phyloP scores from a whole-genome alignment of 2,797 vertebrate genomes.

The Rhincodon typus region DNA sequence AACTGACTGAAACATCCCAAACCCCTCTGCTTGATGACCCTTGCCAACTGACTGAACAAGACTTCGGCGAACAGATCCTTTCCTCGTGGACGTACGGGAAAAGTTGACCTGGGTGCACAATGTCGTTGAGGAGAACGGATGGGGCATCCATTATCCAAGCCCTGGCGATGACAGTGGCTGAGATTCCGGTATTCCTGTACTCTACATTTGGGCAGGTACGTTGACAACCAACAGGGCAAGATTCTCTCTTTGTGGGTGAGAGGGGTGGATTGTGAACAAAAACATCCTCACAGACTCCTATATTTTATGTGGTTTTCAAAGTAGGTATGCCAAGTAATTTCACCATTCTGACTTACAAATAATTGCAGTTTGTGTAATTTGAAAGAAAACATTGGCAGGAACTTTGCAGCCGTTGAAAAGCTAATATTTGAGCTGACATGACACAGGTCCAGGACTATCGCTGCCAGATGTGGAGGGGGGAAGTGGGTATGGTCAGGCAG shows the following conservation, averaged over 20 bases:
- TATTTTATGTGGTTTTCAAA: neutral
- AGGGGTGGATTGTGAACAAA: neutral
- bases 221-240: neutral
- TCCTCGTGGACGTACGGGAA: slow-evolving; percentile 41
- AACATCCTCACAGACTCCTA: neutral
- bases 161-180: slow-evolving; percentile 94
- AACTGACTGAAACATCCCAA: neutral
- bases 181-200: slow-evolving; percentile 95
- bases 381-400: too few relatives aligned
- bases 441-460: neutral
- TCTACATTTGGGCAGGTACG: slow-evolving; percentile 93
- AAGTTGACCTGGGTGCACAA: slow-evolving; percentile 48
- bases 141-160: slow-evolving; percentile 91
- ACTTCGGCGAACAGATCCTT: neutral
- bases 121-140: slow-evolving; percentile 77
- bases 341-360: neutral
- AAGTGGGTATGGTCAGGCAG: too few relatives aligned
- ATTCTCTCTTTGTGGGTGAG: neutral
- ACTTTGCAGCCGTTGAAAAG: neutral
- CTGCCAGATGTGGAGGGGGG: too few relatives aligned
- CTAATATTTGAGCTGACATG: neutral
- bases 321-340: slow-evolving; percentile 33
- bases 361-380: neutral
- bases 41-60: neutral
- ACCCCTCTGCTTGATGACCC: neutral